Base-by-base conservation (phyloP, 2,888 invertebrate genomes). In the Lamproptera curius region DNA sequence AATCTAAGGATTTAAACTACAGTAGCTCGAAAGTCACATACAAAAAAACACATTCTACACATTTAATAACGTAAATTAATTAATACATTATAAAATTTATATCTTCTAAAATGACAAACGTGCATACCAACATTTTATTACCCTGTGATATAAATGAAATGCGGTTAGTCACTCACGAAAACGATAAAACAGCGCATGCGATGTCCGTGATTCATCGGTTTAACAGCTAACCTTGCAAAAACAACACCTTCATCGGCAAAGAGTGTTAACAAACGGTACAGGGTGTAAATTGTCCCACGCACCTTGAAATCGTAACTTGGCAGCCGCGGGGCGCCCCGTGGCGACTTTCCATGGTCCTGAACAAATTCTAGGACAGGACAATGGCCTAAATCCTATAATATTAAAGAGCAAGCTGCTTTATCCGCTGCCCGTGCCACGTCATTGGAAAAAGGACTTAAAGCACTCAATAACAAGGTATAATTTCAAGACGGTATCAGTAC, bases 301-400 rank as follows among this genome's bases (percentile, higher is more conserved):
- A 78, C 77, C 71, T 73, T 73, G 73, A 79, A 82, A 77, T 70
- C 71, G 80, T 73, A 75, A 70, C 76, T 76, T 78, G 70, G 65
- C 72, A 59, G 63, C 72, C 59, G 51, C 57, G 53, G 59, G 67
- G 63, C 69, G 61, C 70, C 73, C 73, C 73, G 69, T 66, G 66
- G 63, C 69, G 67, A 71, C 73, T 70, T 70, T 67, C 74, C 65
- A 73, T 78, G 60, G 47, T 60, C 53, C 57, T 52, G 55, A 46
- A 51, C 14, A 16, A 45, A 33, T 60, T 55, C 47, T 55, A 55
- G 53, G 54, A 57, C 54, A 61, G 62, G 53, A 76, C 65, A 67
- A 70, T 63, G 63, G 62, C 59, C 67, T 70, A 66, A 75, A 67
- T 57, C 50, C 60, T 61, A 71, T 70, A 63, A 66, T 57, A 61